Base-by-base conservation (phyloP, 2,797 vertebrate genomes). In the Anisognathus igniventris region DNA sequence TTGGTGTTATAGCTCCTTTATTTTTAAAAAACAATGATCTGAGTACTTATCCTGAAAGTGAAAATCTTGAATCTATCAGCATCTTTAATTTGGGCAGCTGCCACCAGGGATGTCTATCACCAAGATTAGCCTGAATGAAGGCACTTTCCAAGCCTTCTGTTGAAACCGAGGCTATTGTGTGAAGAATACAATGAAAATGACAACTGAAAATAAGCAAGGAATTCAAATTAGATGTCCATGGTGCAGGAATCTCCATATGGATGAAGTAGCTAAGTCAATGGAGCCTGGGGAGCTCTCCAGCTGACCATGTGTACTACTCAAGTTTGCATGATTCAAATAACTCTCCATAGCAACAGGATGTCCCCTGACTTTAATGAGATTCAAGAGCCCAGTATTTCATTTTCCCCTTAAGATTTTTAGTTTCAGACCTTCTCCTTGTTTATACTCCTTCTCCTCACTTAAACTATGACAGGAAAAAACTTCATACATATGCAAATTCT, bases 281-380 rank as follows among this genome's bases (percentile, higher is more conserved):
- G 30, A 79, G 28, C 8, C 19, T 30, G 27, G 14, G 37, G 50
- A 70, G 10, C 16, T 58, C 39, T 58, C n/a, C 35, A 73, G 35
- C 13, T 84, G 48, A 76, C 22, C 18, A 7, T 0, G 0, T 10
- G 16, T 13, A 54, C 0, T 25, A 42, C 5, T 10, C 7, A 0
- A 6, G 9, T 68, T 61, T 74, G 13, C 9, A 51, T 5, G 5
- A 54, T 37, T 54, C 27, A 1, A 86, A 44, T 51, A 90, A 66
- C 24, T 78, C 44, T 79, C 37, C 39, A 16, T 11, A 47, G 70
- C 40, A 90, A 65, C 70, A 57, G n/a, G 10, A 44, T 72, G 6
- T 86, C 13, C 48, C 12, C n/a, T 50, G 54, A 33, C 10, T 48
- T 70, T 54, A 78, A 79, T 64, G 44, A 62, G 15, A 57, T 64